Percentiles rank a stretch among this genome's conserved stretches.
phyloP scores from a whole-genome alignment of 2,797 vertebrate genomes.

The Schizothorax lantsangensis region DNA sequence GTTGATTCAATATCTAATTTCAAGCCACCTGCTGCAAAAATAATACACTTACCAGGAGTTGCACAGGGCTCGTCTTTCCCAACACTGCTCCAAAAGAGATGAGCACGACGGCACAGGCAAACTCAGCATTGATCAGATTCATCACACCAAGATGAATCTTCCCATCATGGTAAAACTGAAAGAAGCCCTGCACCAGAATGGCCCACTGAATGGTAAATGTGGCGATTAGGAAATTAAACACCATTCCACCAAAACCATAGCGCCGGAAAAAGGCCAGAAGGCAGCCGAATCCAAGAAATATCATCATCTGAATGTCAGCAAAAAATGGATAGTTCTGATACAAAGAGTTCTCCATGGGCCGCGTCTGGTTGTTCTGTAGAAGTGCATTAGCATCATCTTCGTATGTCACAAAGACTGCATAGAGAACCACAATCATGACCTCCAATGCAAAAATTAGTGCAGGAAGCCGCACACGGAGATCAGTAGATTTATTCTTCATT shows the following conservation, averaged over 20 bases:
- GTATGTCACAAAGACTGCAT: constrained; percentile 79
- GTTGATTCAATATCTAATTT: background rate
- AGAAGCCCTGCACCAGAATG: constrained; percentile 82
- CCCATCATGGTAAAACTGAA: constrained; percentile 77
- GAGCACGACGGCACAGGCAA: constrained; percentile 83
- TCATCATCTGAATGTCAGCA: constrained; percentile 86
- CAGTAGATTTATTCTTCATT: constrained; percentile 70
- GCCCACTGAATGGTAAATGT: constrained; percentile 87
- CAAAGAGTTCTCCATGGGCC: constrained; percentile 70
- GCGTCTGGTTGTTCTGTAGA: constrained; percentile 66
- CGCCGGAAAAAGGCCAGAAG: constrained; percentile 82
- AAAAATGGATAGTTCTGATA: constrained; percentile 82
- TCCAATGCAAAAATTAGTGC: constrained; percentile 77
- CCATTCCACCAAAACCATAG: constrained; percentile 83
- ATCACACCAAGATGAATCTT: constrained; percentile 80
- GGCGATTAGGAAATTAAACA: constrained; percentile 85
- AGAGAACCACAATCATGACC: constrained; percentile 74
- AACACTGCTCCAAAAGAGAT: constrained; percentile 85
- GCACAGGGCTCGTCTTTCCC: constrained; percentile 84
- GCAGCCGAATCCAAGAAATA: constrained; percentile 86
- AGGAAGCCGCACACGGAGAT: constrained; percentile 74
- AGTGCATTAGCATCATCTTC: constrained; percentile 72
- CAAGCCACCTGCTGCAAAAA: constrained; percentile 9
- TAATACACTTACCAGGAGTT: constrained; percentile 74
- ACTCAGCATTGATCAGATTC: constrained; percentile 83